A percentile compares a stretch with the other conserved stretches of the same genome.
These are phyloP conservation scores for Campaea margaritaria DNA, from an alignment of 2,888 invertebrate genomes.

Conservation along the genomic window DNA sequence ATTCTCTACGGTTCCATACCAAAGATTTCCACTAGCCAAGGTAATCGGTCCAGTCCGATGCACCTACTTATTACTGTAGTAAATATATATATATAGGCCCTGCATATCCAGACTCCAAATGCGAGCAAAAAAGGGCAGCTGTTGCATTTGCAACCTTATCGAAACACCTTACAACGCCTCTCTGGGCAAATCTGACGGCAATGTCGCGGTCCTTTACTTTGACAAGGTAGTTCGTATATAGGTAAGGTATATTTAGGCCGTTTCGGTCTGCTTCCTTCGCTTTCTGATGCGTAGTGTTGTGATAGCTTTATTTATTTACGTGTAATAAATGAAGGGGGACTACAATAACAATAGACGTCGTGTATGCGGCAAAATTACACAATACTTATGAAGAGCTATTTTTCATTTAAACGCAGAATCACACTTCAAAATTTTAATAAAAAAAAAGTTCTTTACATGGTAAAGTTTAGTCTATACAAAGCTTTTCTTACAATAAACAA, in stretches of 20 bases:
- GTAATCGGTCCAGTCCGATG: too few species aligned
- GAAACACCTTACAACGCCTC: constrained; percentile 55
- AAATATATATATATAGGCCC: constrained; percentile 54
- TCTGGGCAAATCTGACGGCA: constrained; percentile 53
- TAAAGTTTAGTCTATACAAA: not conserved
- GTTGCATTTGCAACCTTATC: constrained; percentile 71
- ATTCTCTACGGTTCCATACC: not conserved
- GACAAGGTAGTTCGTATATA: constrained; percentile 63
- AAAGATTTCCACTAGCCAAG: too few species aligned
- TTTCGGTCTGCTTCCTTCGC: constrained; percentile 65
- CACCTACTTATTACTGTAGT: constrained; percentile 7
- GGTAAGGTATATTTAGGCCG: constrained; percentile 72
- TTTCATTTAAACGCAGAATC: too few species aligned
- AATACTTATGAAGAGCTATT: too few species aligned
- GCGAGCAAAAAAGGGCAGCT: constrained; percentile 75
- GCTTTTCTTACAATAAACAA: too few species aligned
- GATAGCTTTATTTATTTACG: constrained; percentile 50
- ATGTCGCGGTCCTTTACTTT: constrained; percentile 49
- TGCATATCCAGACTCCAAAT: constrained; percentile 76
- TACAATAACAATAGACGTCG: constrained; percentile 7
- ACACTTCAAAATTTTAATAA: not conserved
- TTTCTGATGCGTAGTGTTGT: constrained; percentile 60
- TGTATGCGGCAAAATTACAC: too few species aligned
- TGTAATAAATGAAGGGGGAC: constrained; percentile 16
- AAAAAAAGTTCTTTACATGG: not conserved